These are phyloP conservation scores for Montipora cactus DNA, from an alignment of 64 coral and sea anemone genomes.

Conservation along the genomic window DNA sequence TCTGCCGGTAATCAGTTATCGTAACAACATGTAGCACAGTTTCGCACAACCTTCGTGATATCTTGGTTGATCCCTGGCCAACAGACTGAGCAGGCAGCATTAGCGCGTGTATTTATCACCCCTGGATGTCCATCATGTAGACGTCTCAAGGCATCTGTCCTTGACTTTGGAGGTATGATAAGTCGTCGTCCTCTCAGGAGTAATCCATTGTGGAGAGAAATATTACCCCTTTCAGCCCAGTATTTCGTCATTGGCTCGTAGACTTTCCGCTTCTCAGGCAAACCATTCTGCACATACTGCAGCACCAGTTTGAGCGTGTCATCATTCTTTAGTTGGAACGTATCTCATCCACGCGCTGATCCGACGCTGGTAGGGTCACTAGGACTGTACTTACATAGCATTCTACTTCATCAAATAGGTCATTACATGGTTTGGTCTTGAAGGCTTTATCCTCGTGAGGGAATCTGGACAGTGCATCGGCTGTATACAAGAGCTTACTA, in stretches of 20 bases:
- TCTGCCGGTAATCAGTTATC: too few relatives aligned
- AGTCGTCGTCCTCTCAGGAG: neutral
- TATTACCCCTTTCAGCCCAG: neutral
- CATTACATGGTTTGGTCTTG: slow-evolving; percentile 5
- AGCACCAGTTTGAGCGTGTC: slow-evolving; percentile 20
- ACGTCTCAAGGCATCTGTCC: too few relatives aligned
- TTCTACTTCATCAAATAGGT: slow-evolving; percentile 35
- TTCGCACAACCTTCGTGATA: too few relatives aligned
- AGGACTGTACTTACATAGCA: slow-evolving; percentile 30
- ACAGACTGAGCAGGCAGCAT: too few relatives aligned
- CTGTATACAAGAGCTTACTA: slow-evolving; percentile 12
- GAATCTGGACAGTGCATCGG: neutral
- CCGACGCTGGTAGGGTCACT: slow-evolving; percentile 3
- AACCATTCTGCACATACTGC: slow-evolving; percentile 16
- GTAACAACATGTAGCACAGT: too few relatives aligned
- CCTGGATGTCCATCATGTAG: too few relatives aligned
- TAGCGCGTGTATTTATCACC: too few relatives aligned
- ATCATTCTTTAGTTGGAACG: neutral
- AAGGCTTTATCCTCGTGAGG: neutral
- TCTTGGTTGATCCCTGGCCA: too few relatives aligned
- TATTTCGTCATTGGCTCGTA: slow-evolving; percentile 8
- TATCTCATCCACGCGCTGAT: slow-evolving; percentile 29
- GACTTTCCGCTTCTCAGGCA: neutral
- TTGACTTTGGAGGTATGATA: too few relatives aligned
- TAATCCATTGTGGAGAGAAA: neutral